Evolutionary conservation across 2,888 invertebrate species (phyloP).

Genomic region (Aphrophora alni): DNA sequence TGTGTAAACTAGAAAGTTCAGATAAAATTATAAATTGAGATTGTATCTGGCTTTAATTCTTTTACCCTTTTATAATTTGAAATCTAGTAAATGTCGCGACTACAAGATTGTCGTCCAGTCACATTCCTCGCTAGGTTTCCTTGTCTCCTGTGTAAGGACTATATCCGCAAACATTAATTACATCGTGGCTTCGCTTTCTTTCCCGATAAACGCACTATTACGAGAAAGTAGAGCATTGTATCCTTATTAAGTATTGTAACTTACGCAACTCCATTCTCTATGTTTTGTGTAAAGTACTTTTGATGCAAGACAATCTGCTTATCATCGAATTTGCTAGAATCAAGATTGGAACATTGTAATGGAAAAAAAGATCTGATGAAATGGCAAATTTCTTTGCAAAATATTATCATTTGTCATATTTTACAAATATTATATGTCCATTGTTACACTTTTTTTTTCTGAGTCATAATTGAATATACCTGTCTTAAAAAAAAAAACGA

Average conservation of each 20-base stretch:
- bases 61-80: neutral
- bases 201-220: neutral
- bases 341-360: too few species aligned
- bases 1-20: neutral
- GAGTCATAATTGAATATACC: too few species aligned
- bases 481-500: too few species aligned
- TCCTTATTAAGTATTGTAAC: neutral
- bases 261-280: neutral
- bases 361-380: too few species aligned
- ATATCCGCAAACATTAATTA: slow-evolving; percentile 9
- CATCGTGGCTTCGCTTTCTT: neutral
- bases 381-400: too few species aligned
- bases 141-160: neutral
- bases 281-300: neutral
- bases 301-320: too few species aligned
- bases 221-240: neutral
- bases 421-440: too few species aligned
- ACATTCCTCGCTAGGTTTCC: neutral
- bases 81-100: neutral
- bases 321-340: too few species aligned
- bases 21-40: neutral
- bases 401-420: too few species aligned
- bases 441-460: too few species aligned
- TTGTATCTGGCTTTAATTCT: neutral
- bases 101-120: neutral